phyloP scores from a whole-genome alignment of 2,113 vertebrate genomes.

The Cheilinus undulatus region DNA sequence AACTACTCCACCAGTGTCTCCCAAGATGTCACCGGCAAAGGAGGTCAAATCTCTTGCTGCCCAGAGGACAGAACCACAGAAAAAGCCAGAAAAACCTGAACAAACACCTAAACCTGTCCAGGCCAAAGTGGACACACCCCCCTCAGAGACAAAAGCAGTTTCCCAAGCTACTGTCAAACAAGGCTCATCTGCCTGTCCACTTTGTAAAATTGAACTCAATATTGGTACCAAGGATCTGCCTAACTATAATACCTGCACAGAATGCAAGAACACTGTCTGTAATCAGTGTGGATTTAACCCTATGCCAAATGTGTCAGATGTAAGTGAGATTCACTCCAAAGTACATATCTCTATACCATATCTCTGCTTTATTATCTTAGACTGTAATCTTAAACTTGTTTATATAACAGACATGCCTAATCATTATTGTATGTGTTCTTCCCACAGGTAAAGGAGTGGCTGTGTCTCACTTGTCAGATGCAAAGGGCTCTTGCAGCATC shows the following conservation, averaged over 20 bases:
- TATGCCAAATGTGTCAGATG: slow-evolving; percentile 86
- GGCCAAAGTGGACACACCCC: slow-evolving; percentile 56
- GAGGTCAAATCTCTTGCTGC: slow-evolving; percentile 56
- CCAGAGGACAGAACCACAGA: slow-evolving; percentile 65
- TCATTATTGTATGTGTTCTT: slow-evolving; percentile 26
- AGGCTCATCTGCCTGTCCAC: slow-evolving; percentile 82
- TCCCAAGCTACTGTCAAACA: slow-evolving; percentile 49
- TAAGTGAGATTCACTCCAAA: slow-evolving; percentile 77
- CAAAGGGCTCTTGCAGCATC: slow-evolving; percentile 87
- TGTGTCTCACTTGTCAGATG: slow-evolving; percentile 95
- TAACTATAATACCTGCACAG: slow-evolving; percentile 91
- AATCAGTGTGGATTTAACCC: slow-evolving; percentile 97
- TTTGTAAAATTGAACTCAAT: slow-evolving; percentile 91
- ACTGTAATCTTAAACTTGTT: too few species aligned
- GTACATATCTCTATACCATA: too few species aligned
- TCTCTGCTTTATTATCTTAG: too few species aligned
- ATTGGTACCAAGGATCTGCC: slow-evolving; percentile 84
- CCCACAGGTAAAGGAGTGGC: slow-evolving; percentile 89
- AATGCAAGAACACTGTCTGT: slow-evolving; percentile 92
- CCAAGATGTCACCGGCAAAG: slow-evolving; percentile 76
- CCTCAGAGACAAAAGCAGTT: slow-evolving; percentile 47
- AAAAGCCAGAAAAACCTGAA: slow-evolving; percentile 75
- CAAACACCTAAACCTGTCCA: slow-evolving; percentile 56
- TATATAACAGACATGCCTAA: not conserved
- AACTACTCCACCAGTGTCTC: slow-evolving; percentile 75